Conservation (phyloP, 2,888 invertebrate genomes). For the Lapara coniferarum region DNA sequence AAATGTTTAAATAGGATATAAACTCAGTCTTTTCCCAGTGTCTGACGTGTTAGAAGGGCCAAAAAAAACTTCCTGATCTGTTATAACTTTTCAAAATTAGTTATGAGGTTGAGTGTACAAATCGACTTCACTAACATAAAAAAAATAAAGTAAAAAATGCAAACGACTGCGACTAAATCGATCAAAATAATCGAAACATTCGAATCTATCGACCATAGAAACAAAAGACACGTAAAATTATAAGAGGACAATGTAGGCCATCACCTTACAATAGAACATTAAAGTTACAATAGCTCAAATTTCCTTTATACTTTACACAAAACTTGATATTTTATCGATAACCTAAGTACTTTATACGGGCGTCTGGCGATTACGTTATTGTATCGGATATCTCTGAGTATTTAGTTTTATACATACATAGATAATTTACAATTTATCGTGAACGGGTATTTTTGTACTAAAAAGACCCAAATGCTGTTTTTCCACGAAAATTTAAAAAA, state of each 20-base stretch:
- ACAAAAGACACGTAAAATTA: background rate
- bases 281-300: conserved; percentile 8
- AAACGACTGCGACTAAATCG: too few relatives aligned
- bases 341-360: conserved; percentile 28
- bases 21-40: too few relatives aligned
- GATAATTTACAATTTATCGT: conserved; percentile 3
- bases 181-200: background rate
- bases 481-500: conserved; percentile 2
- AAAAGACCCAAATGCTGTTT: background rate
- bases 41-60: too few relatives aligned
- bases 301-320: conserved; percentile 10
- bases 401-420: conserved; percentile 18
- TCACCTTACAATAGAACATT: conserved; percentile 9
- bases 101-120: too few relatives aligned
- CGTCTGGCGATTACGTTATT: conserved; percentile 25
- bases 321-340: conserved; percentile 21
- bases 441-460: conserved; percentile 11
- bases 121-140: too few relatives aligned
- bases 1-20: background rate
- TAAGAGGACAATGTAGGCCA: conserved; percentile 7
- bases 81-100: too few relatives aligned
- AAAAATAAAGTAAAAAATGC: too few relatives aligned
- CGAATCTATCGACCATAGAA: background rate
- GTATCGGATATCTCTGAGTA: conserved; percentile 25
- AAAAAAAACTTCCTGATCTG: too few relatives aligned